Evolutionary conservation across 2,888 invertebrate species (phyloP).

Genomic region (Pachydiplax longipennis): DNA sequence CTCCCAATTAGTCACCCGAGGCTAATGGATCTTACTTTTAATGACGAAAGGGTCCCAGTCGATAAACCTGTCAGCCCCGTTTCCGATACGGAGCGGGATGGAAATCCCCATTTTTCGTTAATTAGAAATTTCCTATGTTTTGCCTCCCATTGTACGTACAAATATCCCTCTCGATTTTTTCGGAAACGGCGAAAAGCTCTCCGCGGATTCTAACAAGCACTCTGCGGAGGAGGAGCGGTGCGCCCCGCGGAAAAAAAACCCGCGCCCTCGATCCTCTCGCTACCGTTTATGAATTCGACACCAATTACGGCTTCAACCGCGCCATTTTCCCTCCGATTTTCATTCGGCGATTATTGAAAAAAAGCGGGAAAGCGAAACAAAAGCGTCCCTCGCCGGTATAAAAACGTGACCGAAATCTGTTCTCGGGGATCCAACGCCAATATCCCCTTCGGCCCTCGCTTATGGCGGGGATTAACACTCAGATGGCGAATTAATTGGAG

Average conservation of each 20-base stretch:
- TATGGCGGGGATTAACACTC: background rate
- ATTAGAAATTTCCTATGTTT: too few relatives aligned
- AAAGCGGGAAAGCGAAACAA: background rate
- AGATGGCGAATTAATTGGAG: background rate
- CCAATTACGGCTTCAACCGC: background rate
- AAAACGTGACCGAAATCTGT: background rate
- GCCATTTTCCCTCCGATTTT: background rate
- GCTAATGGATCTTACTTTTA: background rate
- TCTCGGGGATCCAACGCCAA: background rate
- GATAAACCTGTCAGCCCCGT: background rate
- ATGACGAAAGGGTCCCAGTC: background rate
- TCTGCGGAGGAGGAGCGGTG: background rate
- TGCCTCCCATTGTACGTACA: too few relatives aligned
- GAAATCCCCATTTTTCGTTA: too few relatives aligned
- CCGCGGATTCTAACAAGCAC: background rate
- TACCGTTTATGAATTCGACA: background rate
- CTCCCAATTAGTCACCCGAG: background rate
- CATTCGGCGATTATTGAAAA: background rate
- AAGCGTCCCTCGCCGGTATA: background rate
- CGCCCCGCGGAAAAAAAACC: background rate
- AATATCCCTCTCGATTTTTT: too few relatives aligned
- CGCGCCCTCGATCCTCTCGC: background rate
- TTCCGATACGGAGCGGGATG: background rate
- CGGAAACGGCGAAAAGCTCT: background rate
- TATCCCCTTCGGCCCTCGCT: background rate